phyloP scores from a whole-genome alignment of 2,113 vertebrate genomes.

The Azemiops feae region DNA sequence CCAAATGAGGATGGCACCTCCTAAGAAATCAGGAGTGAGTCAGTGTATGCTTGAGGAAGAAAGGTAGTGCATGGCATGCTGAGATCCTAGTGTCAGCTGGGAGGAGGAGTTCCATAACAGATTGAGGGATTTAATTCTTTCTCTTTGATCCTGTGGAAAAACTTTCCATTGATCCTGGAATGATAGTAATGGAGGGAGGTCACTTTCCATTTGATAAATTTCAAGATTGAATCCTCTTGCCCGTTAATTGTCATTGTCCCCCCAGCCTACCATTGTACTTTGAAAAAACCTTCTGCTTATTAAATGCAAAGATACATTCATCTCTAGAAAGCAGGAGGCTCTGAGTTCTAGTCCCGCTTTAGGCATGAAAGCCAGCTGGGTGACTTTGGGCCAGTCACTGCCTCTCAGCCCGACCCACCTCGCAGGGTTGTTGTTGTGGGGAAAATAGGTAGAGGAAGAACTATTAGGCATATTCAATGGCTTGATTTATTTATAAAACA shows the following conservation, averaged over 20 bases:
- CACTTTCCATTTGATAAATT: neutral
- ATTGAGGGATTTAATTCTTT: neutral
- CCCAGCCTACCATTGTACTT: neutral
- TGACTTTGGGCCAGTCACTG: neutral
- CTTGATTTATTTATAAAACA: too few species aligned
- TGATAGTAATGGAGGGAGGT: neutral
- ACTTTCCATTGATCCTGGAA: neutral
- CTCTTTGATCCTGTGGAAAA: neutral
- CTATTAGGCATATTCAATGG: neutral
- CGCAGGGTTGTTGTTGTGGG: neutral
- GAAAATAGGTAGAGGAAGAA: neutral
- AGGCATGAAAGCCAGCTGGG: neutral
- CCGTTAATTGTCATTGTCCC: neutral
- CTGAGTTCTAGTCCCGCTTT: neutral
- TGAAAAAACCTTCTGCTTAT: neutral
- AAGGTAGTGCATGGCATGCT: neutral
- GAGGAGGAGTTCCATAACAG: neutral
- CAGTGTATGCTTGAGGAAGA: neutral
- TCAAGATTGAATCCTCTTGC: neutral
- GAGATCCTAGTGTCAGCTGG: neutral
- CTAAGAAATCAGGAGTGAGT: neutral
- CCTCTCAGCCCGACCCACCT: neutral
- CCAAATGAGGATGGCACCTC: neutral
- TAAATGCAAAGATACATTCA: neutral
- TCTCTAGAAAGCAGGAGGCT: neutral